These are phyloP conservation scores for Caenorhabditis tropicalis DNA, from an alignment of 1,140 invertebrate genomes.

Conservation along the genomic window DNA sequence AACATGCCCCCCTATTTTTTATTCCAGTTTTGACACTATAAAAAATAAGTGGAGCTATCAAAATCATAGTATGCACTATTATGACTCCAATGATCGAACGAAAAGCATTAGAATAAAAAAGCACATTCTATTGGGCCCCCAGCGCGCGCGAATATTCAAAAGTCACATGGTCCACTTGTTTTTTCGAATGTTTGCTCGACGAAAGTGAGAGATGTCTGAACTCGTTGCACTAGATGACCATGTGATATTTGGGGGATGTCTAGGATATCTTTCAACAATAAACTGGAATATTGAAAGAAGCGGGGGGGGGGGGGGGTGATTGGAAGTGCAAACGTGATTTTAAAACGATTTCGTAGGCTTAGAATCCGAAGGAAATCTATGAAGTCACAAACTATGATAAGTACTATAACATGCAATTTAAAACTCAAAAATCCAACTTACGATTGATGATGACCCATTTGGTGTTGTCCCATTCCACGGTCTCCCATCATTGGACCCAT, in stretches of 20 bases:
- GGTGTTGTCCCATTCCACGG: background rate
- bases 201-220: slow-evolving; percentile 22
- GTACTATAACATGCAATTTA: too few species aligned
- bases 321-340: too few species aligned
- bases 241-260: background rate
- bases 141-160: background rate
- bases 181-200: background rate
- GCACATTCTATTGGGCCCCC: background rate
- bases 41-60: slow-evolving; percentile 13
- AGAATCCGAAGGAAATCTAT: too few species aligned
- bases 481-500: background rate
- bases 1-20: background rate
- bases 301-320: too few species aligned
- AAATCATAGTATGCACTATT: too few species aligned
- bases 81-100: background rate
- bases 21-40: background rate
- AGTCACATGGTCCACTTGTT: slow-evolving; percentile 3
- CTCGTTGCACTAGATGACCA: background rate
- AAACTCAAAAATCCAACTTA: background rate
- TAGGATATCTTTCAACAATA: background rate
- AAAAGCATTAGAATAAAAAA: background rate
- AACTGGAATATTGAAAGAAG: background rate
- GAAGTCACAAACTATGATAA: too few species aligned
- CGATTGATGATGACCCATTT: background rate
- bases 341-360: too few species aligned